These are phyloP conservation scores for Nephotettix cincticeps DNA, from an alignment of 1,140 invertebrate genomes.

Conservation along the genomic window DNA sequence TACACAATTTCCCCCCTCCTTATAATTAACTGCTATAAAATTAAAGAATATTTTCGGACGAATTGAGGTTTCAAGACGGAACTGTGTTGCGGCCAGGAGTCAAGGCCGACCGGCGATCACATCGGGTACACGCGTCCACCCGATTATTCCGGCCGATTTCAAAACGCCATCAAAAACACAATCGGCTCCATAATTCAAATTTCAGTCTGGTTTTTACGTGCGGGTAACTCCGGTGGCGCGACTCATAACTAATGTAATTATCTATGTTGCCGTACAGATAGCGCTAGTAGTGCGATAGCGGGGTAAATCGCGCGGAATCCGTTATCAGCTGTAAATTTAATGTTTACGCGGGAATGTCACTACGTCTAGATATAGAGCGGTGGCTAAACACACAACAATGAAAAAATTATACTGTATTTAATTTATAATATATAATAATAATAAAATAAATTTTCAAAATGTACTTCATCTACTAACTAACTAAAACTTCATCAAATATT, in stretches of 20 bases:
- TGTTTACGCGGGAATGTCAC: not conserved
- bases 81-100: too few species aligned
- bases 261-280: not conserved
- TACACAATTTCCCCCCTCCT: too few species aligned
- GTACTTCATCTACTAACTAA: too few species aligned
- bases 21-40: too few species aligned
- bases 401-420: too few species aligned
- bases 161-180: not conserved
- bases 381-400: too few species aligned
- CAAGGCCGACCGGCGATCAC: not conserved
- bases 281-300: not conserved
- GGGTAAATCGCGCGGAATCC: not conserved
- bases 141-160: conserved; percentile 1
- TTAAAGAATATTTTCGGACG: too few species aligned
- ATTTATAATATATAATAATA: too few species aligned
- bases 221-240: not conserved
- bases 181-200: conserved; percentile 6
- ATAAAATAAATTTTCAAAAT: too few species aligned
- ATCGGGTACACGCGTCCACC: not conserved
- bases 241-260: not conserved
- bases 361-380: too few species aligned
- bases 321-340: not conserved
- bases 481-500: too few species aligned
- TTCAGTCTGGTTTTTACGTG: conserved; percentile 5
- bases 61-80: too few species aligned